These are phyloP conservation scores for Patella ulyssiponensis DNA, from an alignment of 2,888 invertebrate genomes.

Conservation along the genomic window DNA sequence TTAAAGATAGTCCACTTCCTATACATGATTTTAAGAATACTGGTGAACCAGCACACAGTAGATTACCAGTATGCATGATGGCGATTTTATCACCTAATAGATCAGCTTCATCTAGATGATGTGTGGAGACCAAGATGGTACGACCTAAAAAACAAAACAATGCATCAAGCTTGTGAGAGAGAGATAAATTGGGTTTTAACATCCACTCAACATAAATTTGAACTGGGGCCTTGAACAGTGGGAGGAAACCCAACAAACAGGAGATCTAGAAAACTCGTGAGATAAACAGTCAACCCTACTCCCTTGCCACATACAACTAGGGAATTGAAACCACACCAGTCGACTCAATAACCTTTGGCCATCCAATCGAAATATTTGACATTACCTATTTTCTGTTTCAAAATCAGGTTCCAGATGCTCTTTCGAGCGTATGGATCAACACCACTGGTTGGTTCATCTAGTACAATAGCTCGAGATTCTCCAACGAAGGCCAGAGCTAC, in stretches of 20 bases:
- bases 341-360: no score
- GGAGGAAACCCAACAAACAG: no score
- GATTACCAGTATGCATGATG: constrained; percentile 64
- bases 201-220: no score
- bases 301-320: no score
- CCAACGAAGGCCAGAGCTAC: constrained; percentile 73
- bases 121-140: constrained; percentile 73
- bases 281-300: no score
- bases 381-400: constrained; percentile 63
- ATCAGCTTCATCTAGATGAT: constrained; percentile 74
- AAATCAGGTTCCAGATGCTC: constrained; percentile 73
- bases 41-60: constrained; percentile 64
- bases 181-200: no score
- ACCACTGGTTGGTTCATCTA: constrained; percentile 72
- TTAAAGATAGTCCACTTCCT: constrained; percentile 64
- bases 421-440: constrained; percentile 73
- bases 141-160: constrained; percentile 45
- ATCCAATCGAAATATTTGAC: not conserved
- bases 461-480: constrained; percentile 70
- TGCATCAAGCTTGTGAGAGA: no score
- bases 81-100: constrained; percentile 71
- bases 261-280: no score
- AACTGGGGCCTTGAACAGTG: no score
- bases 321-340: no score
- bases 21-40: constrained; percentile 64